A percentile compares a stretch with the other conserved stretches of the same genome.
Conservation (phyloP, 2,113 vertebrate genomes). For the Orientallactaga bullata region DNA sequence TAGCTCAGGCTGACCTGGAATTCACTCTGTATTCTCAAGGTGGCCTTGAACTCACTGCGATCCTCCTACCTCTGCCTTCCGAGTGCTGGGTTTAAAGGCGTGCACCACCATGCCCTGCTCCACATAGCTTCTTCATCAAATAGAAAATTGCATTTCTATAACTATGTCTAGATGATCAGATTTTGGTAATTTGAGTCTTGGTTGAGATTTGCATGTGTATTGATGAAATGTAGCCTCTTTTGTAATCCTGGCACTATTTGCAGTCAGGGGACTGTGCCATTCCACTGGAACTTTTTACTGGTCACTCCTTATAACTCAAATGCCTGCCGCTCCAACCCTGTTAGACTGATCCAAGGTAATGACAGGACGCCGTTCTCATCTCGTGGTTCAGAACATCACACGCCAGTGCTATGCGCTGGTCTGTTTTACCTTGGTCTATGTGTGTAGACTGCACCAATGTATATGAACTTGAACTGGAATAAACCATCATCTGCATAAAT, state of each 20-base stretch:
- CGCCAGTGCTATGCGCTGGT: not conserved
- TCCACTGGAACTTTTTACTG: not conserved
- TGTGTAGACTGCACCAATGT: not conserved
- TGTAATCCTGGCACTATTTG: not conserved
- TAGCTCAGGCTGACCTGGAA: too few species aligned
- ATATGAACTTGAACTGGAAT: not conserved
- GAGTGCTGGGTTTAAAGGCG: too few species aligned
- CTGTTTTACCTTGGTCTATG: not conserved
- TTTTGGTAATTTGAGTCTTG: not conserved
- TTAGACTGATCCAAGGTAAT: not conserved
- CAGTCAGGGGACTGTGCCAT: not conserved
- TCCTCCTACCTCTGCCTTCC: too few species aligned
- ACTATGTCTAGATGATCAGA: not conserved
- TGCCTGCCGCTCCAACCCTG: rapidly evolving
- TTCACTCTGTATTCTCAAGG: too few species aligned
- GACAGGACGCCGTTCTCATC: not conserved
- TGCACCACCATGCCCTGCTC: too few species aligned
- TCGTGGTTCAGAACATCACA: not conserved
- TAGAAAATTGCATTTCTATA: not conserved
- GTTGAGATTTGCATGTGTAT: not conserved
- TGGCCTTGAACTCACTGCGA: too few species aligned
- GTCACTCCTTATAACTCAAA: not conserved
- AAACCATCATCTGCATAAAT: not conserved
- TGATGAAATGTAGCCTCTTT: not conserved
- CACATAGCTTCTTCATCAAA: not conserved